Base-by-base conservation (phyloP, 2,888 invertebrate species). In the Drosophila paranaensis region DNA sequence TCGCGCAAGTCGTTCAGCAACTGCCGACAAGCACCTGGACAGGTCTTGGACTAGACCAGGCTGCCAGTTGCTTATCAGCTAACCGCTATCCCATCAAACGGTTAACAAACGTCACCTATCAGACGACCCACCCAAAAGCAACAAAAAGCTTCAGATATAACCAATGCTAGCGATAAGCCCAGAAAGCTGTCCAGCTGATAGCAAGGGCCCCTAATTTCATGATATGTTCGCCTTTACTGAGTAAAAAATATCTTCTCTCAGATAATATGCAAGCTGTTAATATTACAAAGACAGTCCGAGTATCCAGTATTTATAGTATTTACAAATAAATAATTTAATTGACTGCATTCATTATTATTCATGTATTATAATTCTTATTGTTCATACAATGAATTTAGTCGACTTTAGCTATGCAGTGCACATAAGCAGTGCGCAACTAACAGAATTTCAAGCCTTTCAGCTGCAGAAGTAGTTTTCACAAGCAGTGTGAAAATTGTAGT, bases 31-130 rank as follows among this genome's bases (percentile, higher is more conserved):
- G 50, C 62, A 56, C 68, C 68, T 68, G 48, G 68, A 43, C 20
- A n/a, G 27, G 10, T 54, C 39, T 39, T 45, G 27, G 66, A 51
- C 37, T 68, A 64, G 68, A 62, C 35, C 63, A 54, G 40, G 13
- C 48, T 35, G 37, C 6, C 40, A 37, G 27, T 54, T 27, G 53
- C 33, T 80, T 79, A 79, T 82, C 81, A 63, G 63, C 48, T 69
- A 76, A 71, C 81, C 79, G 84, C 14, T 83, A 62, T 50, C 60
- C 61, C 69, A 69, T 63, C 60, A 72, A 88, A 56, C 86, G 83
- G 74, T 75, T 76, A 39, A 43, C 54, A 66, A 46, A 83, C 83
- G 89, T 86, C 89, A 81, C 64, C 33, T 84, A 70, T 68, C 71
- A 56, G 51, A 39, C 56, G 30, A 39, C 14, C 68, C 63, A 57